Evolutionary conservation across 2,797 vertebrate genomes (phyloP), one percentile per base, ranked within the genome.

Genomic region (Thripadectes ignobilis): DNA sequence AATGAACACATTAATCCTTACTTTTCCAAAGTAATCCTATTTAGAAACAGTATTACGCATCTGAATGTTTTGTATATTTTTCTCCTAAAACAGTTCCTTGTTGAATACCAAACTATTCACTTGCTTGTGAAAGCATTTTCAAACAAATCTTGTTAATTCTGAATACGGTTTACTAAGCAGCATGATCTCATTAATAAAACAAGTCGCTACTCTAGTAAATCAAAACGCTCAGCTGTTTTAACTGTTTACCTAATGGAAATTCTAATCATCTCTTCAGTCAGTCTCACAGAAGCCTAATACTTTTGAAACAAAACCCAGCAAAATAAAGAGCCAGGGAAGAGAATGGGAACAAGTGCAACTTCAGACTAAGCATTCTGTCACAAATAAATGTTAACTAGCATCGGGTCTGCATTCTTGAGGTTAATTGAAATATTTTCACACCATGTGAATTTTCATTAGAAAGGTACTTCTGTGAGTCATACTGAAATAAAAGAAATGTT

Each of bases 101-200:
- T 65, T 67, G 13, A 96, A 59, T 78, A 80, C 54, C 92, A 96
- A 91, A 58, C 63, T 81, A 96, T 51, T 91, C 55, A 82, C 54
- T 93, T 95, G 78, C 72, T 95, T 82, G 83, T 92, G 85, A 92
- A 88, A 95, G 89, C 59, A 90, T 93, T 97, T 94, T 94, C 79
- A 74, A 92, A 83, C 85, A 97, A 90, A 95, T 91, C 58, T 62
- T 94, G 57, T 94, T 97, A 95, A 95, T 96, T 97, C 96, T 97
- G 94, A 95, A 93, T 80, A 91, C 16, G 65, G 88, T 95, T 96
- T 82, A 96, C 71, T 87, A 95, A 96, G 62, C 80, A 93, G 58
- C 80, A 88, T 69, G 82, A 94, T 95, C 71, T 89, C 90, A 96
- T 94, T 91, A 97, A 96, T 89, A 87, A 90, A 96, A 87, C 84